Percentiles rank a stretch among this genome's conserved stretches.
Evolutionary conservation across 2,113 vertebrate genomes (phyloP).

Genomic region (Arothron firmamentum): DNA sequence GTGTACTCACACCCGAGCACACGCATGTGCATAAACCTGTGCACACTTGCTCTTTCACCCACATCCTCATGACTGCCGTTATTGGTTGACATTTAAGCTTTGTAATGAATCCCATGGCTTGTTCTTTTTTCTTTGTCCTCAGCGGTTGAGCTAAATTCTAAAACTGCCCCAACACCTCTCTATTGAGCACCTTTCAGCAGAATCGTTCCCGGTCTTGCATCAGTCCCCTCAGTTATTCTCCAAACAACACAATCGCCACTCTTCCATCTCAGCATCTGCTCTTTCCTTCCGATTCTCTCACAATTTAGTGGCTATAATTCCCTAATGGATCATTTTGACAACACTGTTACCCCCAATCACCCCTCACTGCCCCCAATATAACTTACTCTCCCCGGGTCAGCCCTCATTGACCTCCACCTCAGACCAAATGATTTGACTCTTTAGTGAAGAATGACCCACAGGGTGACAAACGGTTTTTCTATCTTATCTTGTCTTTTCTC

Average conservation of each 20-base stretch:
- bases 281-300: neutral
- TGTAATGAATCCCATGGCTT: constrained; percentile 21
- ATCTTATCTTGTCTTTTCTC: neutral
- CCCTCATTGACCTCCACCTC: constrained; percentile 33
- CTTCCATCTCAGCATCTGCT: neutral
- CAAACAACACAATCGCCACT: constrained; percentile 4
- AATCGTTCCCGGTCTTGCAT: constrained; percentile 33
- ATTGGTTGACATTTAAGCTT: constrained; percentile 47
- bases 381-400: constrained; percentile 16
- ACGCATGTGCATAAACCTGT: neutral
- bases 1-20: constrained; percentile 12
- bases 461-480: neutral
- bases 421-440: constrained; percentile 14
- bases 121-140: constrained; percentile 20
- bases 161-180: constrained; percentile 19
- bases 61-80: constrained; percentile 23
- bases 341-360: constrained; percentile 1
- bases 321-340: constrained; percentile 64
- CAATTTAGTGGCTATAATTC: constrained; percentile 49
- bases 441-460: constrained; percentile 27
- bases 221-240: constrained; percentile 11
- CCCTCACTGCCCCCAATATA: constrained; percentile 1
- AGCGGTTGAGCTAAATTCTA: constrained; percentile 29
- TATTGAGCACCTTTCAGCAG: constrained; percentile 33
- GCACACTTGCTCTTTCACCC: constrained; percentile 2